Conservation (phyloP, 2,888 invertebrate species). For the Amphimallon solstitiale region DNA sequence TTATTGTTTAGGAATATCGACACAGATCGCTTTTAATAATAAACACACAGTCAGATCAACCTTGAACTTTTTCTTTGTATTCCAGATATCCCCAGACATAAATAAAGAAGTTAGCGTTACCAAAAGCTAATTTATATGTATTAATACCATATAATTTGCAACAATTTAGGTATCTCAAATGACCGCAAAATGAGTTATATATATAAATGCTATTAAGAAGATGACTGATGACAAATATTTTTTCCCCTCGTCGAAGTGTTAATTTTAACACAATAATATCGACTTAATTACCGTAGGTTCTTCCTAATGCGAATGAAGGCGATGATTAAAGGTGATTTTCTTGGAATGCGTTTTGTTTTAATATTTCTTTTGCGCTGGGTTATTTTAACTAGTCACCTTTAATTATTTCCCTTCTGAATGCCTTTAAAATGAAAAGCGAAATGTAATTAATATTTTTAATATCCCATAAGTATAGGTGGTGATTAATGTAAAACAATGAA, state of each 20-base stretch:
- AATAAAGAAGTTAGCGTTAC: conserved; percentile 30
- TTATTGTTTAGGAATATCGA: conserved; percentile 20
- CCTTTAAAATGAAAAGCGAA: too few species aligned
- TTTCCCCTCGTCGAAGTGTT: conserved; percentile 7
- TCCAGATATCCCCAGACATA: conserved; percentile 21
- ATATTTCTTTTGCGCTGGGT: too few species aligned
- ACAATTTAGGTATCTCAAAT: conserved; percentile 28
- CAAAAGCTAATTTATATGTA: conserved; percentile 31
- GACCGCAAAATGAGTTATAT: conserved; percentile 10
- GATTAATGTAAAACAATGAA: too few species aligned
- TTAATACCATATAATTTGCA: conserved; percentile 34
- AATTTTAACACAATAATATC: conserved; percentile 13
- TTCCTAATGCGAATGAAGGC: too few species aligned
- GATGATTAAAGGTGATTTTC: too few species aligned
- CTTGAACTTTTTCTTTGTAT: conserved; percentile 27
- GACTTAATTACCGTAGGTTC: conserved; percentile 17
- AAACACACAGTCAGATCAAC: conserved; percentile 18
- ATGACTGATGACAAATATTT: conserved; percentile 23
- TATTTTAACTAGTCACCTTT: too few species aligned
- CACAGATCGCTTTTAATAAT: conserved; percentile 13
- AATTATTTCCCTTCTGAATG: too few species aligned
- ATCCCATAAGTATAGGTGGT: too few species aligned
- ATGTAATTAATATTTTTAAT: too few species aligned
- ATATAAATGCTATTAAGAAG: conserved; percentile 11
- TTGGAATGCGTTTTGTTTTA: too few species aligned